phyloP scores from a whole-genome alignment of 2,797 vertebrate genomes.

The Onychomys leucogaster region DNA sequence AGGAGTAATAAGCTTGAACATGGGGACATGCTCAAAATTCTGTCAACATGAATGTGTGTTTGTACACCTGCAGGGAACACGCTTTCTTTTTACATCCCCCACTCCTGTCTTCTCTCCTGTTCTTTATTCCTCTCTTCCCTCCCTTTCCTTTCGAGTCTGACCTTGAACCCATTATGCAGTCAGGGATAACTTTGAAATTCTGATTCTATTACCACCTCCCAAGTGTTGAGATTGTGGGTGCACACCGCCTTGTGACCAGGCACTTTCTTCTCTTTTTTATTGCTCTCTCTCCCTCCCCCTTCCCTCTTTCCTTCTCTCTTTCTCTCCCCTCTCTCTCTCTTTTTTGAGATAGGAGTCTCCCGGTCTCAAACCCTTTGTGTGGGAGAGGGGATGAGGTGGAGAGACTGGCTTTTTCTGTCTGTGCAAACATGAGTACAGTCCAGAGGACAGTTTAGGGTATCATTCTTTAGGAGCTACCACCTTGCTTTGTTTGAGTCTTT shows the following conservation, averaged over 20 bases:
- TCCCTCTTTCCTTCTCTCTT: too few relatives aligned
- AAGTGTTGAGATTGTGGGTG: background rate
- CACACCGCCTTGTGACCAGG: too few relatives aligned
- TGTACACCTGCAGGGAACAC: background rate
- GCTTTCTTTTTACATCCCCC: background rate
- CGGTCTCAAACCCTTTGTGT: background rate
- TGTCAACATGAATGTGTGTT: background rate
- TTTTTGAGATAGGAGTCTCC: background rate
- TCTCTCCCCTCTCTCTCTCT: too few relatives aligned
- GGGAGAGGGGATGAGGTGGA: background rate
- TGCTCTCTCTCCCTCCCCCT: background rate
- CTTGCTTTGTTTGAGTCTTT: background rate
- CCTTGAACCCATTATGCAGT: background rate
- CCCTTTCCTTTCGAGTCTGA: background rate
- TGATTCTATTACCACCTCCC: background rate
- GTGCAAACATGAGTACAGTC: background rate
- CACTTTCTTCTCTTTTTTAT: background rate
- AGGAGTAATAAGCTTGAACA: background rate
- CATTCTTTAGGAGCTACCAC: background rate
- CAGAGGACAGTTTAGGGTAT: too few relatives aligned
- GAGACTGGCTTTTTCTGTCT: background rate
- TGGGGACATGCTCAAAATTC: background rate
- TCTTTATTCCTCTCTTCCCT: background rate
- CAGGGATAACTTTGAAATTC: background rate
- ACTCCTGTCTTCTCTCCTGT: background rate